Evolutionary conservation across 2,113 vertebrate species (phyloP), one percentile per base, ranked within the genome.

Genomic region (Coracopsis vasa): DNA sequence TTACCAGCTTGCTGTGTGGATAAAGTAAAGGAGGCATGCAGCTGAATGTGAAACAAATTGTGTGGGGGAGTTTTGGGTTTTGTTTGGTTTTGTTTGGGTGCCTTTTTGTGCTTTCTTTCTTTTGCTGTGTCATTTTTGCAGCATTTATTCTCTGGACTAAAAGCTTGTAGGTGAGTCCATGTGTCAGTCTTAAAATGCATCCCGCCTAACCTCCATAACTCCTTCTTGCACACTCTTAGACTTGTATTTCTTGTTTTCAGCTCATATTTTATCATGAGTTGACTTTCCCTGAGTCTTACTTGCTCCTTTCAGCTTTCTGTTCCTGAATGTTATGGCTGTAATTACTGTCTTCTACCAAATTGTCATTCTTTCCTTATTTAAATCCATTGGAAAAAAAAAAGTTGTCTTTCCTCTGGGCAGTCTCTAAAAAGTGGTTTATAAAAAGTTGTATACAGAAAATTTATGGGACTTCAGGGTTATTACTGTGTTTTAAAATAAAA

Each of bases 141-240:
- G 17, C 3, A 20, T 62, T 71, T 89, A 79, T 7, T 33, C 11
- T 81, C 21, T 54, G 13, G 18, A 64, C 37, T 47, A 70, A 74
- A 70, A 90, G 6, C 16, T 58, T 58, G 16, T 27, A 65, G 35
- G 3, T 1, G 10, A 80, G 10, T 35, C 14, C 56, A 10, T 74
- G 3, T 31, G 67, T 84, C 29, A 45, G 23, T 51, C 15, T 95
- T 67, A 53, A 65, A 95, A 60, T 62, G 35, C 9, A 45, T 48
- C 12, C 20, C 1, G 12, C 53, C n/a, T 42, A 61, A 73, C 6
- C 9, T 60, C 27, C 2, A 0, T 31, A 70, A 50, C 2, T 54
- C 4, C 4, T 65, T 13, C 13, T 70, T 80, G 66, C 6, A 16
- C 11, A 5, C 48, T 16, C 3, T 82, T 84, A 53, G 25, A 45